Base-by-base conservation (phyloP, 1,140 invertebrate genomes). In the Catajapyx aquilonaris region DNA sequence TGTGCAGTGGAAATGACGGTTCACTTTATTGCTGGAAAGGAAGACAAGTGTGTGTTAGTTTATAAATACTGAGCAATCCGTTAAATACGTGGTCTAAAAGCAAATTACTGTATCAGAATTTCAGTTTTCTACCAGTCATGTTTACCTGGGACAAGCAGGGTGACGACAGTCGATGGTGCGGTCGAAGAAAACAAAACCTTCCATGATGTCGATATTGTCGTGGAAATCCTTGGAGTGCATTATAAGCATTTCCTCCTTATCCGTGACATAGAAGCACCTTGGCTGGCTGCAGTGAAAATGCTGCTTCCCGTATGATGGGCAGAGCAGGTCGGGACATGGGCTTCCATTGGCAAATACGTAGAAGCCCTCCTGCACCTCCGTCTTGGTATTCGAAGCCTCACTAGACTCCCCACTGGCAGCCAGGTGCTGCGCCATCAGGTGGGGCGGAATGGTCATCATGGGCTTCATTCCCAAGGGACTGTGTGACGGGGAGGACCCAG, bases 221-320 rank as follows among this genome's bases (percentile, higher is more conserved):
- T 86, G 81, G 51, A 85, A 85, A 48, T 84, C 78, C 47, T 73
- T 73, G 34, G 75, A 69, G 49, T 86, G 81, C 46, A 72, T 62
- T 5, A 71, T 56, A 5, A 81, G 50, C 21, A 73, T 66, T 44
- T 78, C 74, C 9, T 68, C 58, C 28, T 66, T 57, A 41, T 76
- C 68, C 2, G 75, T 77, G 9, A 68, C 68, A 45, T 74, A 78
- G 46, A 73, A 66, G 50, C 76, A 86, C n/a, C 79, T 55, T 2
- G 68, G 67, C 42, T 70, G 68, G 3, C 68, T 71, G 52, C 81
- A 86, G 50, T 86, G 81, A 51, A 69, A 75, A 51, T 75, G 81
- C 36, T 72, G 66, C 46, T 66, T 49, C 21, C 64, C 46, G 43
- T 64, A 49, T 56, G 65, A 66, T 41, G 61, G 48, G 54, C 75